These are phyloP conservation scores for human (Homo sapiens) DNA, from an alignment of 2,113 vertebrate genomes.

Conservation along the genomic window DNA sequence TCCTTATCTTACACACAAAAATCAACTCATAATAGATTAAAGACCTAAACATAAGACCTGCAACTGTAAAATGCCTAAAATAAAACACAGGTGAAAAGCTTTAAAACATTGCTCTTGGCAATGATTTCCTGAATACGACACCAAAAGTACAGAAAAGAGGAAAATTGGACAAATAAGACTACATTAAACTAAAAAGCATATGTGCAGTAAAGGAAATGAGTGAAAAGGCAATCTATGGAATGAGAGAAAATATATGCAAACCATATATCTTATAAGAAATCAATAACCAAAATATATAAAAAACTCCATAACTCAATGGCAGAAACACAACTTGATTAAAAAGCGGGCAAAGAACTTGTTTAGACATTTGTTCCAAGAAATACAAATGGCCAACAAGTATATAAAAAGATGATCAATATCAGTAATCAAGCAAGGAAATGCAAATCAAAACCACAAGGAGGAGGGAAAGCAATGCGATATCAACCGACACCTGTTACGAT, in stretches of 20 bases:
- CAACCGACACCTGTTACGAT: neutral
- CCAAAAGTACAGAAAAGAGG: neutral
- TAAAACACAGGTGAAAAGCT: neutral
- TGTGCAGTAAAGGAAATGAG: neutral
- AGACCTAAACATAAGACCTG: neutral
- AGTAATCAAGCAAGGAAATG: neutral
- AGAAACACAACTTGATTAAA: neutral
- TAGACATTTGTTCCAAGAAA: neutral
- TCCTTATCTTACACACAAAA: neutral
- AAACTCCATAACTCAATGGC: neutral
- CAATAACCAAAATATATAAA: neutral
- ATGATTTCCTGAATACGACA: neutral
- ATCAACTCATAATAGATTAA: neutral
- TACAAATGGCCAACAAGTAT: neutral
- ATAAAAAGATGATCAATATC: neutral
- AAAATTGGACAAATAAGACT: neutral
- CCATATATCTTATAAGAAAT: neutral
- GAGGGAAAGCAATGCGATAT: neutral
- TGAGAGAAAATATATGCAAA: neutral
- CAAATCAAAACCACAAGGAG: neutral
- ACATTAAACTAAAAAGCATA: neutral
- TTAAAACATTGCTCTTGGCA: neutral
- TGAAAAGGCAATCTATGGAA: neutral
- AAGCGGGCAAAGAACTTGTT: neutral
- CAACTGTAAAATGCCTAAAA: neutral